These are phyloP conservation scores for Molothrus aeneus DNA, from an alignment of 2,797 vertebrate species.

Conservation along the genomic window DNA sequence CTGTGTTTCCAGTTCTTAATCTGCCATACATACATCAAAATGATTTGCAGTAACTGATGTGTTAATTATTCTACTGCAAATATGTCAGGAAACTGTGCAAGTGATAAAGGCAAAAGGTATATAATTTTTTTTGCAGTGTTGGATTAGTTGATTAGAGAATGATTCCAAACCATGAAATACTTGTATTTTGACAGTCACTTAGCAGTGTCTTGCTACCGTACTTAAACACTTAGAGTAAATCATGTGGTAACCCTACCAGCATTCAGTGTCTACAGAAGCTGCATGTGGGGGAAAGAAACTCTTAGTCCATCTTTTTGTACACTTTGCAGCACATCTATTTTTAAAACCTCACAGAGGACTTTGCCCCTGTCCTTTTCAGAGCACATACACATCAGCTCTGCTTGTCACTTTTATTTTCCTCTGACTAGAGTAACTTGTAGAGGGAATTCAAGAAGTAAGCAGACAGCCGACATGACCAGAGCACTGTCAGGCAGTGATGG, in stretches of 20 bases:
- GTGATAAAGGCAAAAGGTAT: background rate
- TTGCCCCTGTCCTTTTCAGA: slow-evolving; percentile 4
- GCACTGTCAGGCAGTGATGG: background rate
- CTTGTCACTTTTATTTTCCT: slow-evolving; percentile 10
- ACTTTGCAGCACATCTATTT: slow-evolving; percentile 16
- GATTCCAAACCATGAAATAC: background rate
- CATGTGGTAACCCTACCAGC: background rate
- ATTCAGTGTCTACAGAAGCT: background rate
- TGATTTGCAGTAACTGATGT: background rate
- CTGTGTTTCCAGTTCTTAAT: background rate
- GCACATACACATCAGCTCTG: fast-evolving
- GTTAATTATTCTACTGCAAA: background rate
- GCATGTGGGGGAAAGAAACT: background rate
- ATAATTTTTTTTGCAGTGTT: background rate
- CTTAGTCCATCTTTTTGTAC: background rate
- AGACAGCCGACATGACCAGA: background rate
- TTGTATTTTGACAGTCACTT: background rate
- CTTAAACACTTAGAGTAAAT: background rate
- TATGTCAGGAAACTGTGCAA: background rate
- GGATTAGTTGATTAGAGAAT: background rate
- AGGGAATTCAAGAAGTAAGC: slow-evolving; percentile 10
- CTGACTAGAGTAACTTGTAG: background rate
- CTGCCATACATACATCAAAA: background rate
- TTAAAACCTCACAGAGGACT: background rate
- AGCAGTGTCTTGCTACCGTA: background rate